Conservation (phyloP, 1,140 invertebrate genomes). For the Brachionus calyciflorus region DNA sequence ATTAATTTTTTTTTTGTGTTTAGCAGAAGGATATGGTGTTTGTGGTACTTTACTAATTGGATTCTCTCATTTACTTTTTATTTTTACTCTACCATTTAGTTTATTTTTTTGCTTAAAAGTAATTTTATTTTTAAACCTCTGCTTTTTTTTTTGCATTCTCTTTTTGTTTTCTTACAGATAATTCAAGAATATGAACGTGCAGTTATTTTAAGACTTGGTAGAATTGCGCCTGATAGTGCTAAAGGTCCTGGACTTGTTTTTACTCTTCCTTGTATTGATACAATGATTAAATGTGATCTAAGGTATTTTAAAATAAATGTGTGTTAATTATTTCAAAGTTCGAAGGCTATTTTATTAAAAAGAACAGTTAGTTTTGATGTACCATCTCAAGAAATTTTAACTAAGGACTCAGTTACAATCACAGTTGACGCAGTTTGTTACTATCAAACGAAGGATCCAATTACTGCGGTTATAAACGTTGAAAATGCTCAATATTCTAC, state of each 20-base stretch:
- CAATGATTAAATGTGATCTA: slow-evolving; percentile 45
- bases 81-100: slow-evolving; percentile 24
- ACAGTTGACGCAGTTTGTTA: slow-evolving; percentile 49
- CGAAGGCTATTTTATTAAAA: too few relatives aligned
- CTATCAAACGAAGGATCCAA: slow-evolving; percentile 47
- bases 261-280: slow-evolving; percentile 47
- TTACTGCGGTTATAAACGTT: slow-evolving; percentile 47
- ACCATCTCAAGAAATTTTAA: slow-evolving; percentile 49
- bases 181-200: slow-evolving; percentile 47
- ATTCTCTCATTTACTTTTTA: background rate
- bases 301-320: background rate
- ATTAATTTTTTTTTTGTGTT: background rate
- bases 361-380: slow-evolving; percentile 49
- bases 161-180: background rate
- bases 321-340: background rate
- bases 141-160: background rate
- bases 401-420: slow-evolving; percentile 49
- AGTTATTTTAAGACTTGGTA: slow-evolving; percentile 46
- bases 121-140: background rate
- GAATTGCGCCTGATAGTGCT: background rate
- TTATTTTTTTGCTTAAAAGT: slow-evolving; percentile 18
- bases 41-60: background rate
- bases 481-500: slow-evolving; percentile 49
- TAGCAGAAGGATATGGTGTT: background rate
- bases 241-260: slow-evolving; percentile 48